These are phyloP conservation scores for Alligator sinensis DNA, from an alignment of 2,113 vertebrate genomes.

Conservation along the genomic window DNA sequence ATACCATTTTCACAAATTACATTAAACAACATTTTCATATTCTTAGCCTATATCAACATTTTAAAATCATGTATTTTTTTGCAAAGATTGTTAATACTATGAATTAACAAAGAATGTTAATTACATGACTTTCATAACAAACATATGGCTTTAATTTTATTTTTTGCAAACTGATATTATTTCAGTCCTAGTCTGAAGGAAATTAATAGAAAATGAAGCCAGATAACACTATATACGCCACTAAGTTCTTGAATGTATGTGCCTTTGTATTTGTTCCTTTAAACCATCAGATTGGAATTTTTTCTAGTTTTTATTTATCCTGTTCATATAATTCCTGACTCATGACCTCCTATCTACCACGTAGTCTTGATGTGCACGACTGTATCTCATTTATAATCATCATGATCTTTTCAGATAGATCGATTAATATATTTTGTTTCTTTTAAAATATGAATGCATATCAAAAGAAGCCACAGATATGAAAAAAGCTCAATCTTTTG, in stretches of 20 bases:
- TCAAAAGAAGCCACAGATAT: conserved; percentile 26
- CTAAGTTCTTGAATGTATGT: conserved; percentile 57
- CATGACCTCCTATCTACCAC: conserved; percentile 58
- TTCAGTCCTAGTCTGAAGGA: conserved; percentile 51
- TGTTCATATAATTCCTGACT: conserved; percentile 52
- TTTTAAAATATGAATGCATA: conserved; percentile 61
- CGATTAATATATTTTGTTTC: conserved; percentile 67
- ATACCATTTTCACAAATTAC: conserved; percentile 70
- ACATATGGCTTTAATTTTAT: conserved; percentile 42
- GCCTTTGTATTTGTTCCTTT: conserved; percentile 58
- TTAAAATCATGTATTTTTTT: conserved; percentile 66
- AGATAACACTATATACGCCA: conserved; percentile 61
- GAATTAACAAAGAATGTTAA: conserved; percentile 59
- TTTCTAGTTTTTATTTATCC: conserved; percentile 58
- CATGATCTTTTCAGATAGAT: conserved; percentile 50
- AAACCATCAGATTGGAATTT: conserved; percentile 55
- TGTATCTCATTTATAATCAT: conserved; percentile 62
- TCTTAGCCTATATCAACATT: conserved; percentile 51
- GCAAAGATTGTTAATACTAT: conserved; percentile 56
- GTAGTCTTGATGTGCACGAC: conserved; percentile 52
- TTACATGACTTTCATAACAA: conserved; percentile 65
- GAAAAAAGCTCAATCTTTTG: conserved; percentile 34
- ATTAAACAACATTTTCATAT: conserved; percentile 73
- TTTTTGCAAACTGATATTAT: conserved; percentile 63
- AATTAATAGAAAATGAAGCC: conserved; percentile 69